Evolutionary conservation across 2,113 vertebrate genomes (phyloP).

Genomic region (Microcebus murinus): DNA sequence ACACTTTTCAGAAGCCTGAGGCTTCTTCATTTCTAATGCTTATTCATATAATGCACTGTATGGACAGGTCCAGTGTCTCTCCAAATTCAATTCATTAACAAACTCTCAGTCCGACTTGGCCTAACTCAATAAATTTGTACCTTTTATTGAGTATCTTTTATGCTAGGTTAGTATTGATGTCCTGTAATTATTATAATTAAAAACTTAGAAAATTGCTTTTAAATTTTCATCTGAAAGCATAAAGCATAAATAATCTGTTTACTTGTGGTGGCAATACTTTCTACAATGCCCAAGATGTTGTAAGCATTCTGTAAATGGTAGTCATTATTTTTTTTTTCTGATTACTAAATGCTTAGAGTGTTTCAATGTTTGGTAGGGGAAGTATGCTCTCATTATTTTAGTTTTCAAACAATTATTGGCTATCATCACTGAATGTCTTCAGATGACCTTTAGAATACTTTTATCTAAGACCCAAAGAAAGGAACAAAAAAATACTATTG

Average conservation of each 20-base stretch:
- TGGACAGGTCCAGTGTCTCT: background rate
- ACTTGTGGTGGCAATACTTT: background rate
- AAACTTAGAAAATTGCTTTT: background rate
- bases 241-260: background rate
- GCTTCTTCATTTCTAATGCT: background rate
- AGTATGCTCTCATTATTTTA: constrained; percentile 13
- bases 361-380: background rate
- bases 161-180: background rate
- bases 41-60: background rate
- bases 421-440: background rate
- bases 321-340: background rate
- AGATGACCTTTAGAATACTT: background rate
- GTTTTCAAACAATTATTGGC: background rate
- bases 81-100: background rate
- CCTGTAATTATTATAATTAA: background rate
- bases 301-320: background rate
- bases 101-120: background rate
- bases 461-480: background rate
- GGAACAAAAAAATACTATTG: background rate
- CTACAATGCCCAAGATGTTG: background rate
- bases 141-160: background rate
- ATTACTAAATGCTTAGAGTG: background rate
- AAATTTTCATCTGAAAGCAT: constrained; percentile 15
- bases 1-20: background rate
- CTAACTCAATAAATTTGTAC: background rate